Base-by-base conservation (phyloP, 2,113 vertebrate species). In the Myocastor coypus region DNA sequence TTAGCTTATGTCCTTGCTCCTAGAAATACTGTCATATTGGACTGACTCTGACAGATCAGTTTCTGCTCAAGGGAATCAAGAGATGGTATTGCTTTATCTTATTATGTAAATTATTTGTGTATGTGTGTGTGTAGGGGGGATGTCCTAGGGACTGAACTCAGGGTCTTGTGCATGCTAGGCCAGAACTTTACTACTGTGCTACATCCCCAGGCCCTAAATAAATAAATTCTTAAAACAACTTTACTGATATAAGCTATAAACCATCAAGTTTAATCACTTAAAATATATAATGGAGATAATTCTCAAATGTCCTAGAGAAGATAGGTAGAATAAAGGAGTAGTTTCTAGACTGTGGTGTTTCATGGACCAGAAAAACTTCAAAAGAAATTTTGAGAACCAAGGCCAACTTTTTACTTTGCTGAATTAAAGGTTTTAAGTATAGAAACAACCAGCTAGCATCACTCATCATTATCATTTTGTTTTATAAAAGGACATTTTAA, bases 401-500 rank as follows among this genome's bases (percentile, higher is more conserved):
- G 59, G 28, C 57, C 75, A 93, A 40, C 30, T 89, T 81, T 95
- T 89, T 91, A 75, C 28, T 96, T 64, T 91, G 37, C 37, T 85
- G 82, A 94, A 61, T 95, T 96, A 96, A 96, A 84, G 37, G 32
- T 55, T 63, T 91, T 94, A 93, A 50, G 78, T 19, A 83, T 80
- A 80, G 88, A 96, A 96, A 90, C 30, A 96, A 52, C 32, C 28
- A 32, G 78, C 52, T 50, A 13, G 34, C 69, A 95, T 97, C 63
- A 22, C 69, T 94, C 91, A 86, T 93, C 55, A 64, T 92, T 83
- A 78, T 96, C 63, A 89, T 84, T 59, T 85, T 30, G 94, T 93
- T 96, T 97, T 95, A 63, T 89, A 83, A 93, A 94, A 89, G 87
- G 78, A 77, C 34, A 84, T 97, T 96, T 98, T 92, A 97, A 95